Conservation (phyloP, 2,113 vertebrate species). For the Sebastes schlegelii region DNA sequence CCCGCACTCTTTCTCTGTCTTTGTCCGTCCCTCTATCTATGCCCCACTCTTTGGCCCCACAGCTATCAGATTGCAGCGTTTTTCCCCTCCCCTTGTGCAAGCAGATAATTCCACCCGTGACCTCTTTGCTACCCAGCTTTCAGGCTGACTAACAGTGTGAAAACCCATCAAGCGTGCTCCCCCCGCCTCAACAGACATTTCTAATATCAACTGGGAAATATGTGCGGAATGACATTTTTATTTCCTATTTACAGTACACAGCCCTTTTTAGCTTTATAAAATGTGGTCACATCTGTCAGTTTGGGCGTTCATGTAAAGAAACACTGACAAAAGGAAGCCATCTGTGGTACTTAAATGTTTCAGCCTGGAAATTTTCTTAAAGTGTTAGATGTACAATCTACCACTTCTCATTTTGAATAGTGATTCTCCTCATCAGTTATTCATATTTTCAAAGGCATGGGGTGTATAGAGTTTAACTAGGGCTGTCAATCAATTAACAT, state of each 20-base stretch:
- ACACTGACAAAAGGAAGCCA: slow-evolving; percentile 6
- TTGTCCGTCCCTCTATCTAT: slow-evolving; percentile 45
- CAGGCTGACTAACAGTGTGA: slow-evolving; percentile 42
- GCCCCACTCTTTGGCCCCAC: slow-evolving; percentile 74
- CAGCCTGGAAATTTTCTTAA: background rate
- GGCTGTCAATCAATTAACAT: too few relatives aligned
- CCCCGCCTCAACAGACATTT: slow-evolving; percentile 14
- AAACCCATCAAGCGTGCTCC: slow-evolving; percentile 42
- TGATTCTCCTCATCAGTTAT: background rate
- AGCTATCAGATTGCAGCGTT: slow-evolving; percentile 77
- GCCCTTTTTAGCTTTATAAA: background rate
- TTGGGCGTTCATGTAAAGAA: slow-evolving; percentile 1
- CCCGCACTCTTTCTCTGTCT: slow-evolving; percentile 1
- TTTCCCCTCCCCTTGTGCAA: slow-evolving; percentile 69
- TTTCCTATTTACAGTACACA: background rate
- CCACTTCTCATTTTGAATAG: background rate
- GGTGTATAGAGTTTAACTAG: background rate
- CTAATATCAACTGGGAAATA: slow-evolving; percentile 17
- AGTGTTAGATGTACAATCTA: background rate
- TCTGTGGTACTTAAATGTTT: background rate
- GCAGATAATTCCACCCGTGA: slow-evolving; percentile 73
- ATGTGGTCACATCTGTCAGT: background rate
- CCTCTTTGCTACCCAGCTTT: slow-evolving; percentile 61
- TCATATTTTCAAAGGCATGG: background rate
- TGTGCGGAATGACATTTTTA: background rate